Evolutionary conservation across 2,888 invertebrate genomes (phyloP).

Genomic region (Thalpophila matura): DNA sequence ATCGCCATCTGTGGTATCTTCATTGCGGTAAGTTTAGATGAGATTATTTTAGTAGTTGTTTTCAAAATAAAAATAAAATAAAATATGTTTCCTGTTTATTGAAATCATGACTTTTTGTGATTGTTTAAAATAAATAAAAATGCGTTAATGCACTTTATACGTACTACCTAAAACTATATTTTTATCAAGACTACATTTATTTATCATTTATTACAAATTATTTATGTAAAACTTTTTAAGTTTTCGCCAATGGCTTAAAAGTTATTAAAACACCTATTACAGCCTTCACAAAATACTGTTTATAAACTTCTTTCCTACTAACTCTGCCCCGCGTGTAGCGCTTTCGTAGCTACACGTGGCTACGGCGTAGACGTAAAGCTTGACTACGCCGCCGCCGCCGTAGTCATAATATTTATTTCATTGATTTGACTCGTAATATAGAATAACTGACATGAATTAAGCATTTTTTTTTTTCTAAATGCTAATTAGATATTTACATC

Average conservation of each 20-base stretch:
- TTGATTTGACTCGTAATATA: not conserved
- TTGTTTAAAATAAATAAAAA: not conserved
- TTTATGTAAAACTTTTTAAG: not conserved
- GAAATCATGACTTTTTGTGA: not conserved
- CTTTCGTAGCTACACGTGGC: constrained; percentile 51
- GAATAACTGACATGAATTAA: no score
- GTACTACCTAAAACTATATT: no score
- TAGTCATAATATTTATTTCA: not conserved
- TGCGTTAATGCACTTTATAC: no score
- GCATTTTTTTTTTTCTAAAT: no score
- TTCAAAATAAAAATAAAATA: not conserved
- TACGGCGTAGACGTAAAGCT: constrained; percentile 40
- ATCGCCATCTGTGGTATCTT: constrained; percentile 50
- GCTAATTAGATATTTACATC: no score
- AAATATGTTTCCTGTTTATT: not conserved
- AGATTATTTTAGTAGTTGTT: constrained; percentile 35
- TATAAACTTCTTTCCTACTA: constrained; percentile 11
- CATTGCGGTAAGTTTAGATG: constrained; percentile 61
- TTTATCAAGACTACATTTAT: no score
- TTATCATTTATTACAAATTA: not conserved
- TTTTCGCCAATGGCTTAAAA: not conserved
- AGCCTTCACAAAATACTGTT: not conserved
- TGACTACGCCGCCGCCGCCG: constrained; percentile 13
- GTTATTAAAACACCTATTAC: not conserved
- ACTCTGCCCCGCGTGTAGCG: constrained; percentile 9